Evolutionary conservation across 2,888 invertebrate genomes (phyloP).

Genomic region (Cataglyphis rosenhaueri): DNA sequence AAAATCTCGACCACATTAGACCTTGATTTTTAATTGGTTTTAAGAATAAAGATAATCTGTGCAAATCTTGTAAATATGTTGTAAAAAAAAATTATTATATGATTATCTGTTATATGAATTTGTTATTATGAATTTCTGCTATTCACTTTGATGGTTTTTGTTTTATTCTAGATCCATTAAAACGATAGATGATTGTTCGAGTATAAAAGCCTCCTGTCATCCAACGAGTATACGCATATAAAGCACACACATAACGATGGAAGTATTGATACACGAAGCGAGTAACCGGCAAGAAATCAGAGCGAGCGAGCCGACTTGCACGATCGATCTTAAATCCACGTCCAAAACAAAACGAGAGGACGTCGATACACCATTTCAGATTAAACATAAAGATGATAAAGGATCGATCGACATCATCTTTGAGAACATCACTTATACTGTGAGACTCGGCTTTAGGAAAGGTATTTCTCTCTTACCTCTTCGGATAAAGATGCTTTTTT

Average conservation of each 20-base stretch:
- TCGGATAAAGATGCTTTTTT: not conserved
- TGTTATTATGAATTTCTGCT: not conserved
- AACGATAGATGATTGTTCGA: conserved; percentile 35
- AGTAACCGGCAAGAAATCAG: conserved; percentile 67
- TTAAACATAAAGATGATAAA: conserved; percentile 36
- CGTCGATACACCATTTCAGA: not conserved
- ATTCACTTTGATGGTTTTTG: not conserved
- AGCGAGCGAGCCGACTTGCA: conserved; percentile 28
- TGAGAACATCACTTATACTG: conserved; percentile 91
- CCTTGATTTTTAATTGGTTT: not conserved
- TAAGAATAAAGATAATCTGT: not conserved
- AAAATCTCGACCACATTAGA: not conserved
- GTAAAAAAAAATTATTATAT: not conserved
- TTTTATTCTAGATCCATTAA: conserved; percentile 14
- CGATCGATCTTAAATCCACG: not conserved
- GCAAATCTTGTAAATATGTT: not conserved
- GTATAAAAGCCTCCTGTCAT: not conserved
- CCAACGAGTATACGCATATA: conserved; percentile 51
- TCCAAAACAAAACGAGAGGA: conserved; percentile 16
- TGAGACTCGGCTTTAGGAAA: conserved; percentile 90
- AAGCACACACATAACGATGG: conserved; percentile 74
- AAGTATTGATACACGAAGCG: conserved; percentile 83
- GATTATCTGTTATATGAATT: not conserved
- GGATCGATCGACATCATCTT: conserved; percentile 91
- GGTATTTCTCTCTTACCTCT: conserved; percentile 86